phyloP scores from a whole-genome alignment of 2,888 invertebrate genomes.

The Trypoxylon attenuatum region DNA sequence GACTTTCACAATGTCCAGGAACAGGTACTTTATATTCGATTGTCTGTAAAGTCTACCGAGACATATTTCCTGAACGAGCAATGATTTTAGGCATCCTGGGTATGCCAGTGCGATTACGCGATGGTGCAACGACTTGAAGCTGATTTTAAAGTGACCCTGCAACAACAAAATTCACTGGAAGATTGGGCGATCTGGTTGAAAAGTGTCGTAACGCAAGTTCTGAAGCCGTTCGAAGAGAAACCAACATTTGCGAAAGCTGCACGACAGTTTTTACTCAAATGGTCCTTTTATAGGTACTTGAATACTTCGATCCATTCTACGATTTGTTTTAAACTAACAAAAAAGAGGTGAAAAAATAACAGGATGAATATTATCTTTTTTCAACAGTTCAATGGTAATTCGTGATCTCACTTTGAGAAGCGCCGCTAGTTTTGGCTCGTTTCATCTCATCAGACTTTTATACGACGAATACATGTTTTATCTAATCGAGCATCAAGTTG shows the following conservation, averaged over 20 bases:
- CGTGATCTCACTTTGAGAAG: constrained; percentile 96
- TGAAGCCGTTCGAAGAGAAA: constrained; percentile 91
- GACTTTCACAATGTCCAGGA: constrained; percentile 97
- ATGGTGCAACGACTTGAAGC: constrained; percentile 90
- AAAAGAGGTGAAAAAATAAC: not conserved
- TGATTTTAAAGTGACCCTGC: constrained; percentile 93
- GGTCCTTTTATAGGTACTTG: constrained; percentile 99
- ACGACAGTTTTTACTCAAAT: constrained; percentile 95
- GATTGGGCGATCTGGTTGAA: constrained; percentile 99
- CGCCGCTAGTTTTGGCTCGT: constrained; percentile 98
- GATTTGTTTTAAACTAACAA: not conserved
- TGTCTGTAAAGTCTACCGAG: constrained; percentile 59
- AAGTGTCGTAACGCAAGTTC: constrained; percentile 90
- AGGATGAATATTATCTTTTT: not conserved
- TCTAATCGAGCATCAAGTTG: constrained; percentile 97
- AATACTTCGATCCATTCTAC: too few relatives aligned
- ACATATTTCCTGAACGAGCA: too few relatives aligned
- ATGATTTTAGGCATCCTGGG: constrained; percentile 98
- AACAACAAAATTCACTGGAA: constrained; percentile 94
- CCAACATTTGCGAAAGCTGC: constrained; percentile 90
- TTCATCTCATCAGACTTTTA: constrained; percentile 96
- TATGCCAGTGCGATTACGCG: constrained; percentile 94
- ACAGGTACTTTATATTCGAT: constrained; percentile 76
- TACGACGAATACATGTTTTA: constrained; percentile 99
- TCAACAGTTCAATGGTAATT: constrained; percentile 95